These are phyloP conservation scores for Orius insidiosus DNA, from an alignment of 1,140 invertebrate genomes.

Conservation along the genomic window DNA sequence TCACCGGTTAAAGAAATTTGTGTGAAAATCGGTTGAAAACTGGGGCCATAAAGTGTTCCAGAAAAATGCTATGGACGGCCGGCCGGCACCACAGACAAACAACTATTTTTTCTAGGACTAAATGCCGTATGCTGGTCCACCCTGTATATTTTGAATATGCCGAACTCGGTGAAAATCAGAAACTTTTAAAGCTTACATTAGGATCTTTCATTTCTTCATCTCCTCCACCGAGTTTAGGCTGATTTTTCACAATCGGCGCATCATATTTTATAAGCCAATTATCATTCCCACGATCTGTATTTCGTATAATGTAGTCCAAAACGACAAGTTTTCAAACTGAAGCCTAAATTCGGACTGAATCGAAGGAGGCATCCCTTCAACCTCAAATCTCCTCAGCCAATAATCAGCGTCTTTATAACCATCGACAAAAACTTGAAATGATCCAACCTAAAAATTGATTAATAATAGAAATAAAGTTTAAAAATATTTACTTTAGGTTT, in stretches of 20 bases:
- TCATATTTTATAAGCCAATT: conserved; percentile 98
- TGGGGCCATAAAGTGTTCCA: no score
- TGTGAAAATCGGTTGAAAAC: no score
- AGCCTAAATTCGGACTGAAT: conserved; percentile 73
- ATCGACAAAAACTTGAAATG: conserved; percentile 93
- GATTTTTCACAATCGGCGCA: conserved; percentile 31
- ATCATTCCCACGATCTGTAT: conserved; percentile 98
- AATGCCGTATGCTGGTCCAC: no score
- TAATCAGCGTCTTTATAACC: conserved; percentile 95
- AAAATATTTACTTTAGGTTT: conserved; percentile 65
- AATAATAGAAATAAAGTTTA: conserved; percentile 1
- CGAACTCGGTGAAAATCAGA: no score
- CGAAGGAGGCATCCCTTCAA: conserved; percentile 55
- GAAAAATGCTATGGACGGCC: no score
- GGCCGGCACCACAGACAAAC: no score
- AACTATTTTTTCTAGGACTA: no score
- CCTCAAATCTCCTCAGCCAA: conserved; percentile 86
- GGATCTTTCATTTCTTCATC: conserved; percentile 13
- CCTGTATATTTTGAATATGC: not conserved
- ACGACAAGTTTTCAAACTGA: conserved; percentile 93
- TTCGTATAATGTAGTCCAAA: conserved; percentile 97
- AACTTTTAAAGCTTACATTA: no score
- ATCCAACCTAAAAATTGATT: conserved; percentile 51
- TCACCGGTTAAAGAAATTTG: no score
- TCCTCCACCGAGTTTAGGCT: conserved; percentile 16